Evolutionary conservation across 2,888 invertebrate species (phyloP).

Genomic region (Pantelozetes paolii): DNA sequence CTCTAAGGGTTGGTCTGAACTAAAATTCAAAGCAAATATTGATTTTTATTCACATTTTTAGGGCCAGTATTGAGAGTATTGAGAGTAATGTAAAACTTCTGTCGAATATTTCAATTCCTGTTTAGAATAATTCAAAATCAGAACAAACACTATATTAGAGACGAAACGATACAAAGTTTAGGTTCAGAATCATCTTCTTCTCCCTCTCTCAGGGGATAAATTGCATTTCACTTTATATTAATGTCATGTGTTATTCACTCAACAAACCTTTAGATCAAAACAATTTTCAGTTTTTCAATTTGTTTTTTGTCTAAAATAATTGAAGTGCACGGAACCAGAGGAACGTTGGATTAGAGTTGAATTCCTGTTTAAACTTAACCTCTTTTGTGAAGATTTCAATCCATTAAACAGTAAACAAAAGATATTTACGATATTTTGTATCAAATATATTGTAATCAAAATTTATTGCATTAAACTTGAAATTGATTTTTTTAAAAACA

Average conservation of each 20-base stretch:
- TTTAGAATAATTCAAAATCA: slow-evolving; percentile 1
- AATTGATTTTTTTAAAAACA: not conserved
- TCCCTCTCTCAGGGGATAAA: slow-evolving; percentile 17
- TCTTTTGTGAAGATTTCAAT: not conserved
- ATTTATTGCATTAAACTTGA: not conserved
- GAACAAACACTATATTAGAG: not conserved
- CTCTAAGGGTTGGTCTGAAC: not conserved
- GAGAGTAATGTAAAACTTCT: slow-evolving; percentile 2
- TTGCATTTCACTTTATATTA: slow-evolving; percentile 27
- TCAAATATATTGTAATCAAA: not conserved
- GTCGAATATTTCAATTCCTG: slow-evolving; percentile 7
- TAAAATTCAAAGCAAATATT: not conserved
- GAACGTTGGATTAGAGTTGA: not conserved
- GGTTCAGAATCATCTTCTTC: not conserved
- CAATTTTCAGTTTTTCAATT: slow-evolving; percentile 12
- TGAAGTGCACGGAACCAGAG: slow-evolving; percentile 6
- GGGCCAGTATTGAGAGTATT: not conserved
- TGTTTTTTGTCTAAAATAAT: slow-evolving; percentile 12
- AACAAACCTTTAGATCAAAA: not conserved
- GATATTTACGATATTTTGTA: not conserved
- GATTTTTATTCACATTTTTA: not conserved
- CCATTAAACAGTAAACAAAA: not conserved
- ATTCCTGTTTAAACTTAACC: not conserved
- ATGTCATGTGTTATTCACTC: not conserved
- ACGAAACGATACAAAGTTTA: not conserved